Percentiles rank a stretch among this genome's conserved stretches.
These are phyloP conservation scores for Gadopsis bispinosus DNA, from an alignment of 2,797 vertebrate genomes.

Conservation along the genomic window DNA sequence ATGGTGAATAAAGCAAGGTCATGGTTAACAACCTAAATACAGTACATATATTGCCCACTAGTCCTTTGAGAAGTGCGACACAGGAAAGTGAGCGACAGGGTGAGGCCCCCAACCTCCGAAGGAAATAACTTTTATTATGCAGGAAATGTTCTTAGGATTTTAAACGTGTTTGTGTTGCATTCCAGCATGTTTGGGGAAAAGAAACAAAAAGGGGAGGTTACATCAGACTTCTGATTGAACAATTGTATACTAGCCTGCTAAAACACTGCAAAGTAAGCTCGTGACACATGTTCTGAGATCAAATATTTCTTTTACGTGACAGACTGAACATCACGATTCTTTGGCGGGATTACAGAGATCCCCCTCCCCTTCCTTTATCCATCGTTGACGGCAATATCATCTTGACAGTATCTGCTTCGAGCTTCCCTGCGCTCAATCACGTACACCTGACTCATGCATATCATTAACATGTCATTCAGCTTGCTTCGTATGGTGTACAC, in stretches of 20 bases:
- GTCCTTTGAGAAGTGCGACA: neutral
- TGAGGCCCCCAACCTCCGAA: slow-evolving; percentile 15
- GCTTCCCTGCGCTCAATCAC: neutral
- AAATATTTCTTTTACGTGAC: slow-evolving; percentile 12
- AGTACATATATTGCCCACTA: neutral
- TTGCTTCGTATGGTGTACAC: neutral
- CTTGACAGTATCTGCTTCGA: neutral
- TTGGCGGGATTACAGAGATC: neutral
- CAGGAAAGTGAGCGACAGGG: neutral
- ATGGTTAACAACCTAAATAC: neutral
- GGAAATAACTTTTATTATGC: slow-evolving; percentile 52
- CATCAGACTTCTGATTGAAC: neutral
- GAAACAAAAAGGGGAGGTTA: neutral
- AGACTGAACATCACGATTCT: neutral
- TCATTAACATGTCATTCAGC: neutral
- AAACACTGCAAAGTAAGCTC: neutral
- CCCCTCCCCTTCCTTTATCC: too few relatives aligned
- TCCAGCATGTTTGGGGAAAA: slow-evolving; percentile 2
- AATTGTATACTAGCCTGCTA: neutral
- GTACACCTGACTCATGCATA: neutral
- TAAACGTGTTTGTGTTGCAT: slow-evolving; percentile 19
- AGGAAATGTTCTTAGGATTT: slow-evolving; percentile 45
- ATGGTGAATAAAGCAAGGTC: neutral
- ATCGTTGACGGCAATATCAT: neutral
- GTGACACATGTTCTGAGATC: neutral